These are phyloP conservation scores for Alentia gelatinosa DNA, from an alignment of 2,888 invertebrate genomes.

Conservation along the genomic window DNA sequence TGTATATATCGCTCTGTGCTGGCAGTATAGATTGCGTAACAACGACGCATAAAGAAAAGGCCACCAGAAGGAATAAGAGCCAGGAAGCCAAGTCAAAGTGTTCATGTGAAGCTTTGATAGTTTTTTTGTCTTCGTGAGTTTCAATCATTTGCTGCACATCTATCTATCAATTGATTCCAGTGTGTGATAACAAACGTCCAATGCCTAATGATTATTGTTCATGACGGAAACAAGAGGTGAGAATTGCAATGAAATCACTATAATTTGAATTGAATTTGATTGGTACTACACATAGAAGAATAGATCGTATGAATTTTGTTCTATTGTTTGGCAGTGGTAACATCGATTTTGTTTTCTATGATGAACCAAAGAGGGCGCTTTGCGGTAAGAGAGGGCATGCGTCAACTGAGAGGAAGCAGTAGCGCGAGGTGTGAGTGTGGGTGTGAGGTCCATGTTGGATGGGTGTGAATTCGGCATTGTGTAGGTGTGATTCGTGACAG, in stretches of 20 bases:
- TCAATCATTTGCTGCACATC: neutral
- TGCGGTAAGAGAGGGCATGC: neutral
- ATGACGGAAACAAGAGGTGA: neutral
- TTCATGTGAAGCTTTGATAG: neutral
- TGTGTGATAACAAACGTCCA: conserved; percentile 1
- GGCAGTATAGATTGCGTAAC: conserved; percentile 1
- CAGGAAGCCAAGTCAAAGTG: neutral
- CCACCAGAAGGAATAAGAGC: neutral
- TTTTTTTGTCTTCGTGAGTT: neutral
- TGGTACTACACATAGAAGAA: too few relatives aligned
- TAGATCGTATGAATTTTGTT: neutral
- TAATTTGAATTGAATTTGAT: neutral
- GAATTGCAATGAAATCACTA: neutral
- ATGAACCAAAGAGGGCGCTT: neutral
- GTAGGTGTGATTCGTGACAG: too few relatives aligned
- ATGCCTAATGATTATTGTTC: neutral
- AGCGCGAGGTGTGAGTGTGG: neutral
- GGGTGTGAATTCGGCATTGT: neutral
- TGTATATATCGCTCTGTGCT: conserved; percentile 4
- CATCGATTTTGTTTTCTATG: neutral
- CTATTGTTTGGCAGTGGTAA: neutral
- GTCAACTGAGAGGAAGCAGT: conserved; percentile 28
- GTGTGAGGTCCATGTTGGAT: neutral
- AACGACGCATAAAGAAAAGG: neutral
- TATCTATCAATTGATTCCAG: neutral